Base-by-base conservation (phyloP, 2,888 invertebrate species). In the Cancer borealis region DNA sequence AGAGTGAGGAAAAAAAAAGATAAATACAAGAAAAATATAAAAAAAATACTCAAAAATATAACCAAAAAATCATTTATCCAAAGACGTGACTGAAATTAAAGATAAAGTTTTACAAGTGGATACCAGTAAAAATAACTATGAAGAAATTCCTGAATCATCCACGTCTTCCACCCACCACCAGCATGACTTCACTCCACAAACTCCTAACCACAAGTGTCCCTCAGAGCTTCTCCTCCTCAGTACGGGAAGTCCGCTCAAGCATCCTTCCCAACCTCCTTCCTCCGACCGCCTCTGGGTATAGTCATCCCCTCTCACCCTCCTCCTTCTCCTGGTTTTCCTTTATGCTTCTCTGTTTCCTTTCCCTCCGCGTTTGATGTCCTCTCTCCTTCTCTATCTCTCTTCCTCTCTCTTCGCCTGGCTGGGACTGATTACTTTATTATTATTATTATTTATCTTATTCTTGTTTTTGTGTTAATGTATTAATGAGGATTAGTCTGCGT, bases 231-330 rank as follows among this genome's bases (percentile, higher is more conserved):
- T 6, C 54, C 66, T 49, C 60, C n/a, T 91, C 60, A 39, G 17
- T 5, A 30, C 39, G 14, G 60, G n/a, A 54, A 39, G 17, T 39
- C 8, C 91, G 17, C 66, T 46, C 21, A 45, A 60, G n/a, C 91
- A 21, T 66, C 66, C 91, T 12, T 45, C 60, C 21, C 66, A 39
- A 91, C 21, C 91, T 26, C 66, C 39, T 46, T 90, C 91, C 60
- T 54, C 30, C 26, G n/a, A 21, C 90, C 90, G 17, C 49, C 39
- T 39, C 54, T 90, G n/a, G 30, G 30, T 54, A 54, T 39, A 47
- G 49, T 54, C 30, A n/a, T 54, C 90, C 90, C 54, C 49, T 54
- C 90, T n/a, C 47, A 54, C n/a, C 90, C 90, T 90, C 49, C 17
- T 26, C 49, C 54, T 54, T 10, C 17, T 54, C 90, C 90, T 90